phyloP scores from a whole-genome alignment of 2,888 invertebrate species.

The Caenorhabditis sp. region DNA sequence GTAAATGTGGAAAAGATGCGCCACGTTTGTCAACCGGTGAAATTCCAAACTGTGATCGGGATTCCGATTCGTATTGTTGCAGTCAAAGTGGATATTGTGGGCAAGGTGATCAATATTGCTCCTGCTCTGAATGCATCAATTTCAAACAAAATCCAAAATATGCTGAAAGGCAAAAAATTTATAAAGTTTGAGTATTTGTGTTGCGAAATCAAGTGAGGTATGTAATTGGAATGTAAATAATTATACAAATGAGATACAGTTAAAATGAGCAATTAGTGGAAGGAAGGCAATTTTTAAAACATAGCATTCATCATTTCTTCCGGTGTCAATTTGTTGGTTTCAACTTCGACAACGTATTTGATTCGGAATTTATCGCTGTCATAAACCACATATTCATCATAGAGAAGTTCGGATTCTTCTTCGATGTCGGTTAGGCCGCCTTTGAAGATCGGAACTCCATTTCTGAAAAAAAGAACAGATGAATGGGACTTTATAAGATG shows the following conservation, averaged over 20 bases:
- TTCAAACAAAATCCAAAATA: slow-evolving; percentile 47
- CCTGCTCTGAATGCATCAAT: slow-evolving; percentile 55
- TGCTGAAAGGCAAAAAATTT: slow-evolving; percentile 12
- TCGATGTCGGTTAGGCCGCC: slow-evolving; percentile 10
- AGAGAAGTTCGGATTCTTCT: slow-evolving; percentile 25
- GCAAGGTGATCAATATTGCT: slow-evolving; percentile 55
- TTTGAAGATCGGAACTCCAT: slow-evolving; percentile 21
- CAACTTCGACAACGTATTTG: slow-evolving; percentile 36
- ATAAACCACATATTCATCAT: slow-evolving; percentile 41
- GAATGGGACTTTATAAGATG: background rate
- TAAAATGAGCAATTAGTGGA: background rate
- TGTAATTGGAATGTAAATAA: background rate
- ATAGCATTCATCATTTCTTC: slow-evolving; percentile 5
- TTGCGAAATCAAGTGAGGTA: background rate
- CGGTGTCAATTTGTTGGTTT: slow-evolving; percentile 17
- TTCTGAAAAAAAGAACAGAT: slow-evolving; percentile 9
- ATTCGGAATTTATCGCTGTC: slow-evolving; percentile 26
- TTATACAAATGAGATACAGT: background rate
- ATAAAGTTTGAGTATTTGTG: too few relatives aligned
- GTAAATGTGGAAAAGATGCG: slow-evolving; percentile 64
- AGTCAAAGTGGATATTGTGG: slow-evolving; percentile 61
- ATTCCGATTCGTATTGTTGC: slow-evolving; percentile 51
- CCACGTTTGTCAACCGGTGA: slow-evolving; percentile 56
- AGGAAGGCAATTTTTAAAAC: background rate
- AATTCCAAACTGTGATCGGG: slow-evolving; percentile 61